Conservation (phyloP, 2,888 invertebrate genomes). For the Heliconius ismenius region DNA sequence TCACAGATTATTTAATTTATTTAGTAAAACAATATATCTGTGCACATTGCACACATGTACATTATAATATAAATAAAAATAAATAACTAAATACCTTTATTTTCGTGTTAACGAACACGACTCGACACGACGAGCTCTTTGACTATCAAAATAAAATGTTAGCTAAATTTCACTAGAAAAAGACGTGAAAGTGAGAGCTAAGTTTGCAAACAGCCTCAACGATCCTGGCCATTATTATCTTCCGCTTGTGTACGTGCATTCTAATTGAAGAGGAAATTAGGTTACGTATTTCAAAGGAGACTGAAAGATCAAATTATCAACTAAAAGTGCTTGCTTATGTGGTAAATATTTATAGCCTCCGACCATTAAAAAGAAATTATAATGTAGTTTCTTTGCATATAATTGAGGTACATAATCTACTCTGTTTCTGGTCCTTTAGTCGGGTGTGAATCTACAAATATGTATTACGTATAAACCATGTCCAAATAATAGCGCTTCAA, state of each 20-base stretch:
- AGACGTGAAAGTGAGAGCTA: not conserved
- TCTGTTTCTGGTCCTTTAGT: not conserved
- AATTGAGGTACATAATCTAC: not conserved
- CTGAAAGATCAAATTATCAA: conserved; percentile 19
- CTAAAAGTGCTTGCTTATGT: conserved; percentile 4
- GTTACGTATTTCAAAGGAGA: conserved; percentile 25
- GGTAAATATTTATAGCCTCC: not conserved
- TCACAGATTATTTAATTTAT: too few species aligned
- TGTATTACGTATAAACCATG: not conserved
- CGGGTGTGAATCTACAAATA: not conserved
- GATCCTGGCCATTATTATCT: conserved; percentile 28
- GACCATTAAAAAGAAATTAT: not conserved
- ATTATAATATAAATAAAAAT: not conserved
- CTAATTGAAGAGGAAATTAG: conserved; percentile 32
- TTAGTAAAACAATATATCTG: too few species aligned
- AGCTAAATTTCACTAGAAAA: conserved; percentile 13
- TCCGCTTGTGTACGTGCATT: conserved; percentile 33
- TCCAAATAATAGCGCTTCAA: not conserved
- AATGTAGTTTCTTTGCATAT: not conserved
- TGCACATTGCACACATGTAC: too few species aligned
- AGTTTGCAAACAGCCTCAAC: conserved; percentile 20
- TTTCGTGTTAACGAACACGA: too few species aligned
- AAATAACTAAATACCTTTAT: not conserved
- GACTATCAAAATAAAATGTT: not conserved
- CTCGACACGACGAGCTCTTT: too few species aligned